Percentiles rank a stretch among this genome's conserved stretches.
Evolutionary conservation across 2,797 vertebrate species (phyloP).

Genomic region (Luscinia megarhynchos): DNA sequence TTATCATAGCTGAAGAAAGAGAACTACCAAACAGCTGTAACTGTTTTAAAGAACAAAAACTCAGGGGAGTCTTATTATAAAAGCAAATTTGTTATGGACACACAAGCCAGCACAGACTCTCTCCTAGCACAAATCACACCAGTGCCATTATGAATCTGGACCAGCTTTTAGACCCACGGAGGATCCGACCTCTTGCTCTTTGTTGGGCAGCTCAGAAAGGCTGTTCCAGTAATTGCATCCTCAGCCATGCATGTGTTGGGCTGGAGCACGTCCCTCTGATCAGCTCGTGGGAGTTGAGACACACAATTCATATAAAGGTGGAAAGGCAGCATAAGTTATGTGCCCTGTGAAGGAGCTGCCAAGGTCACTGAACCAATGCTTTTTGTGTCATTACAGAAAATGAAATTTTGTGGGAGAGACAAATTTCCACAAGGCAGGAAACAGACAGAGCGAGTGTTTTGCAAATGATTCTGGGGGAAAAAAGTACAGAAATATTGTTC

Average conservation of each 20-base stretch:
- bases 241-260: not conserved
- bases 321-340: slow-evolving; percentile 19
- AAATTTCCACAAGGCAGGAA: slow-evolving; percentile 42
- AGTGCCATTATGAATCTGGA: not conserved
- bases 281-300: not conserved
- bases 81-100: not conserved
- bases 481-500: slow-evolving; percentile 33
- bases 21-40: not conserved
- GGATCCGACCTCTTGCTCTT: not conserved
- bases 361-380: slow-evolving; percentile 12
- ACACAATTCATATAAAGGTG: not conserved
- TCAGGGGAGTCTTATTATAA: not conserved
- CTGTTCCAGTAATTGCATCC: slow-evolving; percentile 14
- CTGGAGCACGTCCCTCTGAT: not conserved
- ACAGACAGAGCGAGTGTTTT: not conserved
- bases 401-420: slow-evolving; percentile 53
- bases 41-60: not conserved
- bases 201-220: not conserved
- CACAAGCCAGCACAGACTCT: not conserved
- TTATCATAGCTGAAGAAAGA: not conserved
- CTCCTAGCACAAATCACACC: slow-evolving; percentile 15
- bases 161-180: not conserved
- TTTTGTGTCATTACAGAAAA: slow-evolving; percentile 43
- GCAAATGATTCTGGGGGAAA: not conserved
- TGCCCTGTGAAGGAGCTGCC: not conserved